Percentiles rank a stretch among this genome's conserved stretches.
These are phyloP conservation scores for Leucoptera coffeella DNA, from an alignment of 2,888 invertebrate genomes.

Conservation along the genomic window DNA sequence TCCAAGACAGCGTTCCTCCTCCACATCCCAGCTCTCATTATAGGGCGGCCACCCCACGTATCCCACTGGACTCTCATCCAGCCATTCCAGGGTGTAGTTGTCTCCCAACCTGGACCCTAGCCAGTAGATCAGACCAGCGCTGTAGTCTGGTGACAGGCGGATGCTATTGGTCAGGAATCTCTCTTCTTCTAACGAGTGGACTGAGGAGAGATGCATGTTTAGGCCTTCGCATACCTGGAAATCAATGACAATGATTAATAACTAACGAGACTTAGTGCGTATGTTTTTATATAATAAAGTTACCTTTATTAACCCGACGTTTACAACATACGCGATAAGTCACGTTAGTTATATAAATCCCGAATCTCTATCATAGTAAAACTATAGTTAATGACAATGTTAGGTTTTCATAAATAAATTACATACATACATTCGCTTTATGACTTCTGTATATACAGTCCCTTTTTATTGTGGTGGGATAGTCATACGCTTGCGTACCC, in stretches of 20 bases:
- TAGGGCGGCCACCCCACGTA: slow-evolving; percentile 63
- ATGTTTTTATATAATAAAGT: too few relatives aligned
- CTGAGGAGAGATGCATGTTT: slow-evolving; percentile 64
- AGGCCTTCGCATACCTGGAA: slow-evolving; percentile 62
- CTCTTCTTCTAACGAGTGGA: slow-evolving; percentile 63
- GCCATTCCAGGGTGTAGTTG: slow-evolving; percentile 46
- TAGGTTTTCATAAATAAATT: too few relatives aligned
- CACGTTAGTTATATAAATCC: too few relatives aligned
- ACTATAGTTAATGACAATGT: too few relatives aligned
- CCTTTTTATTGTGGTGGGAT: too few relatives aligned
- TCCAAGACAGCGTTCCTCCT: slow-evolving; percentile 28
- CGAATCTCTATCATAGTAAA: too few relatives aligned
- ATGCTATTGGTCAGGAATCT: slow-evolving; percentile 64
- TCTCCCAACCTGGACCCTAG: slow-evolving; percentile 50
- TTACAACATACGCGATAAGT: too few relatives aligned
- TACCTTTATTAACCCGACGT: too few relatives aligned
- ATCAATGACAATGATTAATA: slow-evolving; percentile 4
- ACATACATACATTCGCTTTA: too few relatives aligned
- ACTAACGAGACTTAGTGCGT: too few relatives aligned
- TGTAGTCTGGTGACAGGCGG: slow-evolving; percentile 63
- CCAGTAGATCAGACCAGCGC: slow-evolving; percentile 70
- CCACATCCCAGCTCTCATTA: slow-evolving; percentile 31
- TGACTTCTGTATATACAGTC: too few relatives aligned
- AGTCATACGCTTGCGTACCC: too few relatives aligned
- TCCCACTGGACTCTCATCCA: slow-evolving; percentile 54